Evolutionary conservation across 2,113 vertebrate species (phyloP).

Genomic region (Cisticola juncidis): DNA sequence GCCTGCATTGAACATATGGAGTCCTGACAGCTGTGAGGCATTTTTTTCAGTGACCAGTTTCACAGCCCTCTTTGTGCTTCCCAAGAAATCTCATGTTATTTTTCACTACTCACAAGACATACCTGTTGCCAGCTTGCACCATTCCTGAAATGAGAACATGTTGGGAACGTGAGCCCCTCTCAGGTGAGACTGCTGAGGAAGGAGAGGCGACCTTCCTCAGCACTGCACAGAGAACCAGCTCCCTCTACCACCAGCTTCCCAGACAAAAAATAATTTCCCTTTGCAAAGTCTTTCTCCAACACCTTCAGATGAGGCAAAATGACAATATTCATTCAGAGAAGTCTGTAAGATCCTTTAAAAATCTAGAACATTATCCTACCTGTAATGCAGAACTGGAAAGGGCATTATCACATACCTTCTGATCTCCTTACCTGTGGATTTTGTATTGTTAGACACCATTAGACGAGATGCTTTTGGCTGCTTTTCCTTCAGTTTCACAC

Average conservation of each 20-base stretch:
- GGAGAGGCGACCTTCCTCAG: not conserved
- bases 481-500: not conserved
- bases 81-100: not conserved
- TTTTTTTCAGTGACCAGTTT: not conserved
- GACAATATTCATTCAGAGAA: not conserved
- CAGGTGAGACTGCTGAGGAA: not conserved
- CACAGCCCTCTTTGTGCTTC: not conserved
- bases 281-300: no score
- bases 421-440: not conserved
- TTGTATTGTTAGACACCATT: not conserved
- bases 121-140: not conserved
- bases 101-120: rapidly evolving
- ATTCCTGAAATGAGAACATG: not conserved
- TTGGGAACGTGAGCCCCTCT: rapidly evolving
- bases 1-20: not conserved
- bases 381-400: not conserved
- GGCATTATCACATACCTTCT: not conserved
- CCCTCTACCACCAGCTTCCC: not conserved
- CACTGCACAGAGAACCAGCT: not conserved
- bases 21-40: not conserved
- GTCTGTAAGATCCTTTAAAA: rapidly evolving
- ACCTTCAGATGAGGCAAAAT: not conserved
- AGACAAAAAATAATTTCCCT: not conserved
- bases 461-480: not conserved
- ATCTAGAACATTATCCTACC: not conserved